Percentiles rank a stretch among this genome's conserved stretches.
Conservation (phyloP, 2,113 vertebrate species). For the Campylorhamphus procurvoides region DNA sequence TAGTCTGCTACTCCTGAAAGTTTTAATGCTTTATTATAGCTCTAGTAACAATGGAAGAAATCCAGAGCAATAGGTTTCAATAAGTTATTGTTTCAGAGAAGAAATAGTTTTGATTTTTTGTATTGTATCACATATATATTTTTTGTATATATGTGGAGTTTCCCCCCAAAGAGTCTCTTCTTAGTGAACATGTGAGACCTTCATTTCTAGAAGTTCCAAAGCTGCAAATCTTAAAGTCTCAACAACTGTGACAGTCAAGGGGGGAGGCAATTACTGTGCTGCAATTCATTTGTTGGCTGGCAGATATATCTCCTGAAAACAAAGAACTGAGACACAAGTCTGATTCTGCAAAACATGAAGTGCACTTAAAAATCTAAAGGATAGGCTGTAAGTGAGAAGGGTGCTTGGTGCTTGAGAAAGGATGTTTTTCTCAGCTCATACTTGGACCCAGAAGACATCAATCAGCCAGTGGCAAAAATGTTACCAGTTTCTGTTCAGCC, state of each 20-base stretch:
- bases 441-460: constrained; percentile 17
- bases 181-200: neutral
- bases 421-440: neutral
- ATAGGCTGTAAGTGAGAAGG: neutral
- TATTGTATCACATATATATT: neutral
- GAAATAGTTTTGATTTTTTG: neutral
- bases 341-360: neutral
- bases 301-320: constrained; percentile 14
- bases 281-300: constrained; percentile 3
- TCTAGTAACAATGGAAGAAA: too few relatives aligned
- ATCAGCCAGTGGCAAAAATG: neutral
- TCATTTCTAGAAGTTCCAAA: neutral
- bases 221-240: neutral
- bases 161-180: neutral
- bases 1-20: too few relatives aligned
- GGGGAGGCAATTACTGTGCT: neutral
- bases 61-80: neutral
- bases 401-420: neutral
- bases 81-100: neutral
- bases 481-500: neutral
- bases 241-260: constrained; percentile 1
- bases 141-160: neutral
- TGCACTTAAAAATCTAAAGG: constrained; percentile 32
- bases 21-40: too few relatives aligned
- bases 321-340: neutral